Percentiles rank a stretch among this genome's conserved stretches.
Conservation (phyloP, 2,888 invertebrate genomes). For the Megalurothrips usitatus region DNA sequence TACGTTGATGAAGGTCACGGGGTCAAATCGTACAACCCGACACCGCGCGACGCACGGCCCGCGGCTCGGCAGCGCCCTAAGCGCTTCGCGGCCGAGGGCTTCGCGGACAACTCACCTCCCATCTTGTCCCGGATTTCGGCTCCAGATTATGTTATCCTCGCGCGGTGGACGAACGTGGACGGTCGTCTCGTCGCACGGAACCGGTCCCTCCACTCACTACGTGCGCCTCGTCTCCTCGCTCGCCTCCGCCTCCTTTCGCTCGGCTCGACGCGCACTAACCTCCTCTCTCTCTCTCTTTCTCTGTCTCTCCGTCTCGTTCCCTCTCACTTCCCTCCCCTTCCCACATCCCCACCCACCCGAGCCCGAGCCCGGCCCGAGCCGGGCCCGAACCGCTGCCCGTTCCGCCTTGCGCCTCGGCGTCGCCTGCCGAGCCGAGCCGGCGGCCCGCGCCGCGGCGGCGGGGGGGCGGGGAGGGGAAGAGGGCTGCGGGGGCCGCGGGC, state of each 20-base stretch:
- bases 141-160: neutral
- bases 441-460: neutral
- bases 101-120: neutral
- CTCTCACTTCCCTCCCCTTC: neutral
- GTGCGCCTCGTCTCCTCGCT: neutral
- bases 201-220: neutral
- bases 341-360: neutral
- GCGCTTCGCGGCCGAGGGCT: neutral
- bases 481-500: too few relatives aligned
- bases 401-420: neutral
- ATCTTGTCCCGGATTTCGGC: neutral
- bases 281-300: neutral
- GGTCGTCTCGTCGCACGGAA: neutral
- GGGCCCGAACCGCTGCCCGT: neutral
- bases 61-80: neutral
- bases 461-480: too few relatives aligned
- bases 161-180: conserved; percentile 8
- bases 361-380: neutral
- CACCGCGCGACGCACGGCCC: neutral
- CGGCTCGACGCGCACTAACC: neutral
- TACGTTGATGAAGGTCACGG: conserved; percentile 11
- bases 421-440: neutral
- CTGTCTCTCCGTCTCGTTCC: neutral
- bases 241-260: neutral
- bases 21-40: neutral